Evolutionary conservation across 2,888 invertebrate species (phyloP).

Genomic region (Tryphoninae sp.): DNA sequence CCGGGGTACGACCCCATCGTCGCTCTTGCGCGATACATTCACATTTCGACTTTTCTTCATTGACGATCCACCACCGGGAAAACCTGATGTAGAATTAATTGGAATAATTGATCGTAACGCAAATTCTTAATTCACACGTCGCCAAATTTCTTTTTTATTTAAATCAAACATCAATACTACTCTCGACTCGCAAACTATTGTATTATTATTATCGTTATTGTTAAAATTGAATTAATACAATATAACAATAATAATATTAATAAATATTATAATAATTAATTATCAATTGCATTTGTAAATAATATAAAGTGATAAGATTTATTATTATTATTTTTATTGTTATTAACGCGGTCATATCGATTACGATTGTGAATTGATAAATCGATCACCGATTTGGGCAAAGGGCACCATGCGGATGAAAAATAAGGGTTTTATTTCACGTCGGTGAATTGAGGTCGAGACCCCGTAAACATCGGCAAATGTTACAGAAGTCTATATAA

Average conservation of each 20-base stretch:
- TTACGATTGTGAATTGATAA: neutral
- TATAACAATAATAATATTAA: no score
- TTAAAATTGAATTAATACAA: no score
- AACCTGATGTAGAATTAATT: conserved; percentile 45
- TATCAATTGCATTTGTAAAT: no score
- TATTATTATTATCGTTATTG: no score
- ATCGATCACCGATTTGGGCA: neutral
- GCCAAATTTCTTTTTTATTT: neutral
- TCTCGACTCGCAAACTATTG: no score
- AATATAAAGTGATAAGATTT: no score
- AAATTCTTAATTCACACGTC: neutral
- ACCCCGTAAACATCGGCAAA: conserved; percentile 41
- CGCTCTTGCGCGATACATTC: conserved; percentile 4
- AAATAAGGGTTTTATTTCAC: conserved; percentile 29
- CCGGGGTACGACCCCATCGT: conserved; percentile 41
- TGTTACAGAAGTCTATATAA: conserved; percentile 33
- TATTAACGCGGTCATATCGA: neutral
- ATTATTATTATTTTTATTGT: no score
- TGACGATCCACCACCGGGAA: conserved; percentile 25
- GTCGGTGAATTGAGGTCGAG: conserved; percentile 39
- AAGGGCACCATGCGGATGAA: neutral
- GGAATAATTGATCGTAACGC: conserved; percentile 36
- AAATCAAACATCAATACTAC: neutral
- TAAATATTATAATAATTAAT: no score
- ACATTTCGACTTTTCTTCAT: conserved; percentile 18